Percentiles rank a stretch among this genome's conserved stretches.
Evolutionary conservation across 2,797 vertebrate genomes (phyloP).

Genomic region (Cryptoprocta ferox): DNA sequence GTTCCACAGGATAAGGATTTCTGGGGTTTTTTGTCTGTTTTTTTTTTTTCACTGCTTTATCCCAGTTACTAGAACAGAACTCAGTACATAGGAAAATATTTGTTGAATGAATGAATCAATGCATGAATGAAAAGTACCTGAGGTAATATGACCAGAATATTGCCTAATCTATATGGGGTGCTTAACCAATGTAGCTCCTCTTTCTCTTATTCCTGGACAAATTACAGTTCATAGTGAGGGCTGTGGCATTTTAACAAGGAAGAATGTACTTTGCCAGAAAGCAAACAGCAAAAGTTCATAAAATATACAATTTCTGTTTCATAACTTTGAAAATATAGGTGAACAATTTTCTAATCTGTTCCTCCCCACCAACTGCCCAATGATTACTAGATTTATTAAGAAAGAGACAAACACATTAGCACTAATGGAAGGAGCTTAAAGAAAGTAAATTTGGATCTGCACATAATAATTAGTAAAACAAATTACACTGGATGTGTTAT

Average conservation of each 20-base stretch:
- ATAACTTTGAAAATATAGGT: constrained; percentile 56
- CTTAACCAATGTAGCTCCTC: not conserved
- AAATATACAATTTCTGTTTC: constrained; percentile 21
- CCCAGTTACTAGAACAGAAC: not conserved
- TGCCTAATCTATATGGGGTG: not conserved
- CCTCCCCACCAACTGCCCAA: constrained; percentile 25
- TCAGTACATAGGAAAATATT: not conserved
- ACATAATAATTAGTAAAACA: constrained; percentile 64
- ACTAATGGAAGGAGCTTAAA: constrained; percentile 55
- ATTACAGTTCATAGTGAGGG: not conserved
- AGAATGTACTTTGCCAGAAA: not conserved
- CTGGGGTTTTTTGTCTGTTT: not conserved
- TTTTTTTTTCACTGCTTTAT: constrained; percentile 57
- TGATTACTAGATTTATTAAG: constrained; percentile 39
- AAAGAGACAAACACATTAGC: constrained; percentile 53
- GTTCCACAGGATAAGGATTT: constrained; percentile 20
- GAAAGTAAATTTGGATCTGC: constrained; percentile 50
- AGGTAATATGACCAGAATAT: not conserved
- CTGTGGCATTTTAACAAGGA: constrained; percentile 28
- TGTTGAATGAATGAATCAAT: constrained; percentile 42
- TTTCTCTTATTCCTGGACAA: not conserved
- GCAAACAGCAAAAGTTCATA: constrained; percentile 4
- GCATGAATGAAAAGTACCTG: not conserved
- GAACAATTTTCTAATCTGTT: constrained; percentile 29
- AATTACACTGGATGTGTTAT: constrained; percentile 15